phyloP scores from a whole-genome alignment of 2,797 vertebrate species.

The Ispidina picta region DNA sequence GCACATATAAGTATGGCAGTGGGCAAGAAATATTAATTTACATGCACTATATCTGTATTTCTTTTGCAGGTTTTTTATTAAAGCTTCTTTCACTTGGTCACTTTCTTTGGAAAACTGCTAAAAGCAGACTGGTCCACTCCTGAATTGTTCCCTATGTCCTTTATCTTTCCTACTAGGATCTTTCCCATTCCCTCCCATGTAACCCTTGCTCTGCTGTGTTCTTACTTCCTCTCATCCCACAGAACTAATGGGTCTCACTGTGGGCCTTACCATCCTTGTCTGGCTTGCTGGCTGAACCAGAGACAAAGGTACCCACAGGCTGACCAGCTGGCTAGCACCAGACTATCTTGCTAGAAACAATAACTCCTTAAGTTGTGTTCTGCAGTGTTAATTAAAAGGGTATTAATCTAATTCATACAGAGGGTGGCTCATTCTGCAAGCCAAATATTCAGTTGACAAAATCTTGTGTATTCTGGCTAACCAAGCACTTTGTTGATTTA shows the following conservation, averaged over 20 bases:
- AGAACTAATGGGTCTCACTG: background rate
- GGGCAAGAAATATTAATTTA: background rate
- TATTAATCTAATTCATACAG: background rate
- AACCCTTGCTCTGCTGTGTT: rapidly evolving
- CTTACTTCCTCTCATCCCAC: background rate
- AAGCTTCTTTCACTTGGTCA: background rate
- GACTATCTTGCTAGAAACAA: background rate
- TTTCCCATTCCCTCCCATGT: background rate
- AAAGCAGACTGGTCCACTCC: background rate
- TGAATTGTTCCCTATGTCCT: background rate
- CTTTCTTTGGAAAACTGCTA: background rate
- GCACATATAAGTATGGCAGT: background rate
- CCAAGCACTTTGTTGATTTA: background rate
- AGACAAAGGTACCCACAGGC: background rate
- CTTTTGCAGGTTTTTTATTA: background rate
- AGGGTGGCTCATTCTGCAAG: background rate
- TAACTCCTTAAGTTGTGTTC: background rate
- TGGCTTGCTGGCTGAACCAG: background rate
- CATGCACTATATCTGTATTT: background rate
- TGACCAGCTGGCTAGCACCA: background rate
- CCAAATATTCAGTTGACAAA: background rate
- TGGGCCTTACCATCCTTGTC: background rate
- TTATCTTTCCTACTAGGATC: background rate
- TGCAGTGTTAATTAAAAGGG: background rate
- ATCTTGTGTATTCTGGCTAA: background rate